These are phyloP conservation scores for Peromyscus leucopus DNA, from an alignment of 2,113 vertebrate genomes.

Conservation along the genomic window DNA sequence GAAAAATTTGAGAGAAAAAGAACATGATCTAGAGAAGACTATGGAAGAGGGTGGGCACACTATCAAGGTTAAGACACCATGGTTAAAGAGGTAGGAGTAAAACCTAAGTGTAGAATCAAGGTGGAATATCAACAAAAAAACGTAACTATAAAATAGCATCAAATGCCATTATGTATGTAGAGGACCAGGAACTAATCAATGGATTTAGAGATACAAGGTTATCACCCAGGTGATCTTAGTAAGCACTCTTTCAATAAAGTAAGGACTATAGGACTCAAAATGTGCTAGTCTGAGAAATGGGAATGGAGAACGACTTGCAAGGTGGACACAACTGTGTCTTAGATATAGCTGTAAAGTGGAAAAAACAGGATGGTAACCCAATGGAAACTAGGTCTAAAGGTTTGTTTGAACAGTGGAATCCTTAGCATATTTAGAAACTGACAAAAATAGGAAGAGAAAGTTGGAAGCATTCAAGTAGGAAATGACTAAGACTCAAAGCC, in stretches of 20 bases:
- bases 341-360: not conserved
- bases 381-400: not conserved
- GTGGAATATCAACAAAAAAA: not conserved
- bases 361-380: not conserved
- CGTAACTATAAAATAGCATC: not conserved
- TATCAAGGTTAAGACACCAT: not conserved
- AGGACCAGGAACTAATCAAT: not conserved
- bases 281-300: not conserved
- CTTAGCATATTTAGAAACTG: not conserved
- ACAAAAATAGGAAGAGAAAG: not conserved
- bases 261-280: slow-evolving; percentile 36
- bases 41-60: not conserved
- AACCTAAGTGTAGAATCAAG: not conserved
- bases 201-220: not conserved
- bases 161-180: not conserved
- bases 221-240: not conserved
- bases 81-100: not conserved
- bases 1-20: slow-evolving; percentile 47
- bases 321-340: not conserved
- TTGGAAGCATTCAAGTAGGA: slow-evolving; percentile 9
- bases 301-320: not conserved
- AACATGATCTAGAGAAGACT: slow-evolving; percentile 39
- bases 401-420: not conserved
- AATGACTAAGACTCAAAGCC: not conserved
- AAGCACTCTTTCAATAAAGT: slow-evolving; percentile 9